phyloP scores from a whole-genome alignment of 1,140 invertebrate species.

The Acromyrmex heyeri region DNA sequence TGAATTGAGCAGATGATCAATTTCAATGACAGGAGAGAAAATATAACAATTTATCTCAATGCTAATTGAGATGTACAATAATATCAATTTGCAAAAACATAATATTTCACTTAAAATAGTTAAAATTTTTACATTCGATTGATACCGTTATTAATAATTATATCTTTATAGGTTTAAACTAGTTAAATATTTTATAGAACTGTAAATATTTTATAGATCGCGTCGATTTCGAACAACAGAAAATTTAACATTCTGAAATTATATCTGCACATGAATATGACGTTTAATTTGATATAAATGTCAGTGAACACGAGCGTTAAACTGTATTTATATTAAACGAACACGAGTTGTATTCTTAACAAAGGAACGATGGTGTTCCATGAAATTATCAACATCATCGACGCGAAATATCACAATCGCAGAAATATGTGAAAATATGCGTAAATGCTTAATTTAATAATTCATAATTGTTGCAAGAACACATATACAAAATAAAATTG shows the following conservation, averaged over 20 bases:
- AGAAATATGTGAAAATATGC: background rate
- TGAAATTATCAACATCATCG: background rate
- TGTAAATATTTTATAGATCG: background rate
- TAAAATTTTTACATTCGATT: no score
- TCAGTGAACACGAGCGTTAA: background rate
- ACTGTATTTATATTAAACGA: conserved; percentile 2
- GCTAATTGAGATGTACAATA: no score
- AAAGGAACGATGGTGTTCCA: background rate
- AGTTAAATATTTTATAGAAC: background rate
- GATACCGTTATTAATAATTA: no score
- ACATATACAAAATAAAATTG: background rate
- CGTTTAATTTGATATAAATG: conserved; percentile 23
- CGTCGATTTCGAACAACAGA: background rate
- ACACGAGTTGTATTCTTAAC: conserved; percentile 2
- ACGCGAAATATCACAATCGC: background rate
- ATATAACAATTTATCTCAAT: no score
- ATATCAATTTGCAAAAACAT: no score
- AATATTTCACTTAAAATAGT: no score
- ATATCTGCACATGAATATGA: background rate
- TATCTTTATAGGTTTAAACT: no score
- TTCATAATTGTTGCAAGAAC: background rate
- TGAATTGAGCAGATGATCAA: no score
- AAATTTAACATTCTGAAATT: background rate
- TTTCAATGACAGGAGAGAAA: no score
- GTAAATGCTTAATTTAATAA: background rate